These are phyloP conservation scores for Pristiophorus japonicus DNA, from an alignment of 2,113 vertebrate genomes.

Conservation along the genomic window DNA sequence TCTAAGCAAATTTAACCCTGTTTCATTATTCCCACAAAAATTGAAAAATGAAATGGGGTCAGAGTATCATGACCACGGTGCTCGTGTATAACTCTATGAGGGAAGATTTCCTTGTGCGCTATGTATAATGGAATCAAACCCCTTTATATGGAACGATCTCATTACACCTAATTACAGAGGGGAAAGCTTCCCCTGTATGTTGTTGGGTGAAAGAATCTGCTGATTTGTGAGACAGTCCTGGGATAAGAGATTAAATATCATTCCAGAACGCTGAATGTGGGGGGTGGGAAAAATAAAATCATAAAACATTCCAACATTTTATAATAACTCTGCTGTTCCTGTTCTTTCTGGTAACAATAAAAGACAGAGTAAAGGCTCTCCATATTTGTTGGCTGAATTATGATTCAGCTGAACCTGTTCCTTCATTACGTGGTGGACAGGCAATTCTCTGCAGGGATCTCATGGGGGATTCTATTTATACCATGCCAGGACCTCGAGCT, in stretches of 20 bases:
- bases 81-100: background rate
- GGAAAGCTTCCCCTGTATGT: background rate
- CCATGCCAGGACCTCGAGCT: background rate
- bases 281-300: background rate
- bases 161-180: background rate
- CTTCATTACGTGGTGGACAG: background rate
- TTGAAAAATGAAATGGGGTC: background rate
- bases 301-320: background rate
- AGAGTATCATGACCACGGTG: background rate
- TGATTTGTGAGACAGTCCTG: background rate
- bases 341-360: background rate
- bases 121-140: background rate
- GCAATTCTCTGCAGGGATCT: background rate
- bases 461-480: slow-evolving; percentile 15
- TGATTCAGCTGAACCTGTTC: background rate
- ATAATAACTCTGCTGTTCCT: background rate
- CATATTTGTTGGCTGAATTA: slow-evolving; percentile 27
- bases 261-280: background rate
- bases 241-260: background rate
- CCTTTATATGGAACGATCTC: background rate
- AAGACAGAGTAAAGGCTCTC: background rate
- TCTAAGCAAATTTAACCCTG: background rate
- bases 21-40: background rate
- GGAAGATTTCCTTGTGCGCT: background rate
- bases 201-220: background rate